These are phyloP conservation scores for Micromussa lordhowensis DNA, from an alignment of 92 coral and sea anemone species.

Conservation along the genomic window DNA sequence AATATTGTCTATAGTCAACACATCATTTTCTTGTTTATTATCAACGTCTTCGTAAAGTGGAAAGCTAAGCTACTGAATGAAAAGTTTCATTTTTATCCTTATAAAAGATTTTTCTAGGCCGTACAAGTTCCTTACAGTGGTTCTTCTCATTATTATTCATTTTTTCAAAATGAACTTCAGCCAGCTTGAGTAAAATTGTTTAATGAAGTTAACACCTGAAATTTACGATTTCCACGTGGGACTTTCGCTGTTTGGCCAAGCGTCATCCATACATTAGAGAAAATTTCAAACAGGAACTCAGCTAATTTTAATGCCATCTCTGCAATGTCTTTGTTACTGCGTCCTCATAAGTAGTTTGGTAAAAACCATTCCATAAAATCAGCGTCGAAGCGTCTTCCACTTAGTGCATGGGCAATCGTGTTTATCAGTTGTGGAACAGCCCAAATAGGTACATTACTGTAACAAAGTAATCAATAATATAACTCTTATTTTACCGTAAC, in stretches of 20 bases:
- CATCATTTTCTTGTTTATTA: too few species aligned
- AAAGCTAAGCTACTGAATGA: too few species aligned
- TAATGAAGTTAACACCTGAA: constrained; percentile 50
- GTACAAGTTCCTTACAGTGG: too few species aligned
- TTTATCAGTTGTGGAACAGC: constrained; percentile 51
- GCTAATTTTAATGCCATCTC: constrained; percentile 16
- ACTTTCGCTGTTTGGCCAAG: constrained; percentile 43
- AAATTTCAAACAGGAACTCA: constrained; percentile 33
- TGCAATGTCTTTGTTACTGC: constrained; percentile 16
- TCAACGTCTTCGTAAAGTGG: too few species aligned
- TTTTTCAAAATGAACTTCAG: constrained; percentile 27
- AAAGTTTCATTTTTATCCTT: too few species aligned
- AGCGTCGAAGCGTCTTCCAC: constrained; percentile 50
- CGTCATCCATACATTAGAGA: constrained; percentile 30
- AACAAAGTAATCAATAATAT: too few species aligned
- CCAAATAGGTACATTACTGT: constrained; percentile 64
- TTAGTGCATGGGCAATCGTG: too few species aligned
- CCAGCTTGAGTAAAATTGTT: too few species aligned
- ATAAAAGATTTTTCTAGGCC: too few species aligned
- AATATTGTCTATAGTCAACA: too few species aligned
- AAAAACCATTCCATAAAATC: constrained; percentile 50
- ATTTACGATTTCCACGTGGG: constrained; percentile 43
- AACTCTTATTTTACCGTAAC: too few species aligned
- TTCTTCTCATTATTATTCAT: too few species aligned
- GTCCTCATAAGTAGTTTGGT: constrained; percentile 41